phyloP scores from a whole-genome alignment of 2,113 vertebrate genomes.

The Gasterosteus nipponicus region DNA sequence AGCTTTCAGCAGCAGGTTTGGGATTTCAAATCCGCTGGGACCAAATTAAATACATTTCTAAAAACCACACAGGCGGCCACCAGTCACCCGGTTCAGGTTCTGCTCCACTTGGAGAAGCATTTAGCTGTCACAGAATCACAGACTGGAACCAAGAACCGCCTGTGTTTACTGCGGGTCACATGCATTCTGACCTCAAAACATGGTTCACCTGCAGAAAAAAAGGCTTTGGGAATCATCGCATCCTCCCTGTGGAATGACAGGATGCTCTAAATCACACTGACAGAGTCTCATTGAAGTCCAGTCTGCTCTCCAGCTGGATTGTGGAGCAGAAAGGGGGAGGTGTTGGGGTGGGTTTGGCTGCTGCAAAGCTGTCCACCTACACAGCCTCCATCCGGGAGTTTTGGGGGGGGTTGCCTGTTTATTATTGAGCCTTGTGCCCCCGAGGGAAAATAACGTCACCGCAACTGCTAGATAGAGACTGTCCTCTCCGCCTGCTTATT shows the following conservation, averaged over 20 bases:
- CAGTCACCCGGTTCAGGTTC: conserved; percentile 24
- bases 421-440: conserved; percentile 49
- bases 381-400: conserved; percentile 37
- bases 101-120: neutral
- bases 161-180: conserved; percentile 21
- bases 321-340: conserved; percentile 3
- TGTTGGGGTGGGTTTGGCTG: conserved; percentile 22
- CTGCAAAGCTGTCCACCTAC: conserved; percentile 69
- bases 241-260: conserved; percentile 33
- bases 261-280: conserved; percentile 51
- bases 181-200: conserved; percentile 27
- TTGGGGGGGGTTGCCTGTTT: conserved; percentile 19
- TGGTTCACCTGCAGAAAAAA: conserved; percentile 44
- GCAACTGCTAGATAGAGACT: conserved; percentile 50
- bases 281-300: conserved; percentile 26
- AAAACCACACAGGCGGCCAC: neutral
- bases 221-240: conserved; percentile 48
- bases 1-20: conserved; percentile 9
- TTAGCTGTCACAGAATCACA: neutral
- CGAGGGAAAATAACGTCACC: conserved; percentile 39
- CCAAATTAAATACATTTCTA: too few relatives aligned
- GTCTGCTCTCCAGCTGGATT: conserved; percentile 61
- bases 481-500: conserved; percentile 58
- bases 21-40: conserved; percentile 7
- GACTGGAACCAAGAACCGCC: conserved; percentile 8